Conservation (phyloP, 2,888 invertebrate genomes). For the Colletes collaris region DNA sequence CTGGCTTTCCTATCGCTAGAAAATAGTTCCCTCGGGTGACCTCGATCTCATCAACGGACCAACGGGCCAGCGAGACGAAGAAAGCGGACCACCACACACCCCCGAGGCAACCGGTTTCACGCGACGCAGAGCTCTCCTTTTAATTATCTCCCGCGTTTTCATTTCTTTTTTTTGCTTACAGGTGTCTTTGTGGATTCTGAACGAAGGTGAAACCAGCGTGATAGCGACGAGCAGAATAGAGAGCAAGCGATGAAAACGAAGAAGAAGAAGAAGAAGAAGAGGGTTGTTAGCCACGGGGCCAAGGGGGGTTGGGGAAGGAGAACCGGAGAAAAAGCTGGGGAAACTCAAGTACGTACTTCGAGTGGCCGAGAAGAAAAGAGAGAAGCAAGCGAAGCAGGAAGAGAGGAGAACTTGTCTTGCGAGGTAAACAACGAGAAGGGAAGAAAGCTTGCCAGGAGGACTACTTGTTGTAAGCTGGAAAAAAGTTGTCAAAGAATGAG, state of each 20-base stretch:
- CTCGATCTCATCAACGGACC: constrained; percentile 36
- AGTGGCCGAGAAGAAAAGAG: constrained; percentile 62
- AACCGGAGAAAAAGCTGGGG: constrained; percentile 53
- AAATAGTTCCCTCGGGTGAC: constrained; percentile 66
- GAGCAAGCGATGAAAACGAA: constrained; percentile 12
- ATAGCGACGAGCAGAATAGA: constrained; percentile 22
- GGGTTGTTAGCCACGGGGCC: constrained; percentile 37
- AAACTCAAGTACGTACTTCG: constrained; percentile 63
- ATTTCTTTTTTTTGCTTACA: neutral
- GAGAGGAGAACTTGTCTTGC: constrained; percentile 65
- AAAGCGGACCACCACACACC: constrained; percentile 28
- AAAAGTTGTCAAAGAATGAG: constrained; percentile 70
- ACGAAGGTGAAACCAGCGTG: constrained; percentile 60
- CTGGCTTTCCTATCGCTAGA: constrained; percentile 77
- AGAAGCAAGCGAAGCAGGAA: constrained; percentile 69
- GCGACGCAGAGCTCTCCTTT: constrained; percentile 6
- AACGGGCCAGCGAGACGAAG: constrained; percentile 28
- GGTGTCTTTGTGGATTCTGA: neutral
- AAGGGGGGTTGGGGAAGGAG: constrained; percentile 25
- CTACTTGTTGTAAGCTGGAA: constrained; percentile 77
- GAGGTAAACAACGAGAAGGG: constrained; percentile 69
- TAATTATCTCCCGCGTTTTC: no score
- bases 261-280: constrained; percentile 27
- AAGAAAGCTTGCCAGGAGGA: constrained; percentile 73
- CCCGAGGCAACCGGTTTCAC: constrained; percentile 43